These are phyloP conservation scores for Halcyon badia DNA, from an alignment of 2,797 vertebrate genomes.

Conservation along the genomic window DNA sequence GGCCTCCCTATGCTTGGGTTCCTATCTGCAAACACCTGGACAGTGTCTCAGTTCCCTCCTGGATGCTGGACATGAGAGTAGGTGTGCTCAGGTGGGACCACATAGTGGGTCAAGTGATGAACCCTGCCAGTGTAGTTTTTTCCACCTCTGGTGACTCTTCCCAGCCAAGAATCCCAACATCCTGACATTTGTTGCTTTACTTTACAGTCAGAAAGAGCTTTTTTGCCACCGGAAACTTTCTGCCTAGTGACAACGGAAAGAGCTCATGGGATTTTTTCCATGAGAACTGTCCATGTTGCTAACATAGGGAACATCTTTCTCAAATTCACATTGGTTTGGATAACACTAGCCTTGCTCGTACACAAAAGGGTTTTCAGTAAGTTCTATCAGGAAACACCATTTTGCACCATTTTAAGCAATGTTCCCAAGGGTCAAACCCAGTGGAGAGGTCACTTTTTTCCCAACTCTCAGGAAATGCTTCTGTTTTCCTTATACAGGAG, in stretches of 20 bases:
- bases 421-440: neutral
- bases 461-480: neutral
- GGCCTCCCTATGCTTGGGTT: neutral
- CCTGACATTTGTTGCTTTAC: neutral
- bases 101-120: rapidly evolving
- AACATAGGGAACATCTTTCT: neutral
- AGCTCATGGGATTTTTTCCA: rapidly evolving
- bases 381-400: neutral
- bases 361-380: neutral
- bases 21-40: neutral
- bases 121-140: neutral
- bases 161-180: rapidly evolving
- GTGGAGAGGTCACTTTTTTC: neutral
- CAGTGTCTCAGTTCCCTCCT: neutral
- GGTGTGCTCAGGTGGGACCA: neutral
- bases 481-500: neutral
- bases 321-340: neutral
- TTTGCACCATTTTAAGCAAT: neutral
- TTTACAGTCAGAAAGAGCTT: neutral
- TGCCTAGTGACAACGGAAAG: neutral
- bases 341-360: rapidly evolving
- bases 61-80: rapidly evolving
- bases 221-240: neutral
- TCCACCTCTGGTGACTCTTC: neutral
- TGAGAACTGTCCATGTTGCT: neutral